Evolutionary conservation across 2,888 invertebrate genomes (phyloP).

Genomic region (Lacanobia wlatinum): DNA sequence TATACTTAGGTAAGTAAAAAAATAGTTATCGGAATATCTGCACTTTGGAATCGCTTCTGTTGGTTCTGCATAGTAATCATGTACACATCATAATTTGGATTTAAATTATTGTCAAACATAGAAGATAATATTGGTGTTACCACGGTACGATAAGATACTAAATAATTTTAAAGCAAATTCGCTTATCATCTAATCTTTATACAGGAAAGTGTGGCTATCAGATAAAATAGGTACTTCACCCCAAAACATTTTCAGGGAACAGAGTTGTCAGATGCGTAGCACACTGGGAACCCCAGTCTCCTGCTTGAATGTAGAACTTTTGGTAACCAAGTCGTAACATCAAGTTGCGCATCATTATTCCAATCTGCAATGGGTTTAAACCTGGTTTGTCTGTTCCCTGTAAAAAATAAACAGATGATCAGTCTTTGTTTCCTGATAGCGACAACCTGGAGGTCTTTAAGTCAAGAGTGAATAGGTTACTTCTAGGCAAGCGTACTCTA

Average conservation of each 20-base stretch:
- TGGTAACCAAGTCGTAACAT: conserved; percentile 93
- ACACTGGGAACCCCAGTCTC: conserved; percentile 94
- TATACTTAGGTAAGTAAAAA: not conserved
- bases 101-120: conserved; percentile 1
- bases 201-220: not conserved
- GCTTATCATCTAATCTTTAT: not conserved
- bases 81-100: not conserved
- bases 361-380: conserved; percentile 90
- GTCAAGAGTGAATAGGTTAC: no score
- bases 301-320: conserved; percentile 93
- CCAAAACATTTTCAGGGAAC: conserved; percentile 91
- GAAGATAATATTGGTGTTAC: conserved; percentile 9
- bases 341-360: conserved; percentile 92
- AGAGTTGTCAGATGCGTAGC: conserved; percentile 91
- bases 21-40: not conserved
- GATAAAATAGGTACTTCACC: conserved; percentile 74
- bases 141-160: conserved; percentile 26
- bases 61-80: not conserved
- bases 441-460: no score
- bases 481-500: no score
- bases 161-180: not conserved
- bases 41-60: conserved; percentile 2
- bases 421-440: no score
- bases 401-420: conserved; percentile 35
- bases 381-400: conserved; percentile 92